Percentiles rank a stretch among this genome's conserved stretches.
phyloP scores from a whole-genome alignment of 2,113 vertebrate genomes.

The Tragulus kanchil region DNA sequence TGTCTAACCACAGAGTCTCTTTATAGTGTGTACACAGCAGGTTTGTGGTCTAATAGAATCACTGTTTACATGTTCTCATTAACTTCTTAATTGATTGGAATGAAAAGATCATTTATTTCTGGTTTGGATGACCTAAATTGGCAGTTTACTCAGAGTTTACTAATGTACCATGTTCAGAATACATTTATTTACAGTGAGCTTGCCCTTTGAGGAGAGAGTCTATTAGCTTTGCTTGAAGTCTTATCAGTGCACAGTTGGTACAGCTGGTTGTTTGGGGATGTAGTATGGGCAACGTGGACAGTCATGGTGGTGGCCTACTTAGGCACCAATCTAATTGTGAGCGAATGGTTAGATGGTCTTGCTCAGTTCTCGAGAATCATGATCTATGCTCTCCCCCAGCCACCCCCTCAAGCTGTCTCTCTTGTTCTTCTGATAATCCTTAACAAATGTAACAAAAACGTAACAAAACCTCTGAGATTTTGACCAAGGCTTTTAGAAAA shows the following conservation, averaged over 20 bases:
- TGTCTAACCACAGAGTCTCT: conserved; percentile 16
- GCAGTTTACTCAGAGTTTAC: conserved; percentile 1
- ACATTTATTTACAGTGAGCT: neutral
- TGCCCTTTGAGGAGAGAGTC: neutral
- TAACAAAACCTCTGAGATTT: neutral
- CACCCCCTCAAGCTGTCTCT: neutral
- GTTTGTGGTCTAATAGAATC: neutral
- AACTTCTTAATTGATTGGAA: conserved; percentile 39
- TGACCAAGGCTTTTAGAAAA: neutral
- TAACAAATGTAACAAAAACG: too few relatives aligned
- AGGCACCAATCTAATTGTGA: neutral
- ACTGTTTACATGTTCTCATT: conserved; percentile 26
- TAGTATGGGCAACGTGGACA: neutral
- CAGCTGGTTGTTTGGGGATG: neutral
- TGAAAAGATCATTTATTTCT: neutral
- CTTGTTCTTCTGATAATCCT: neutral
- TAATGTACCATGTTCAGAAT: neutral
- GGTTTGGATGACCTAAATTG: neutral
- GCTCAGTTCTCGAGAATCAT: neutral
- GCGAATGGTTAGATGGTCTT: conserved; percentile 5
- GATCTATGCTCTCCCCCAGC: neutral
- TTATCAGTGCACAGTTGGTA: neutral
- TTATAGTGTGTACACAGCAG: neutral
- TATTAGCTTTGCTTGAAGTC: neutral
- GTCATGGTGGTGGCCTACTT: neutral